Conservation (phyloP, 2,888 invertebrate species). For the Trissolcus japonicus region DNA sequence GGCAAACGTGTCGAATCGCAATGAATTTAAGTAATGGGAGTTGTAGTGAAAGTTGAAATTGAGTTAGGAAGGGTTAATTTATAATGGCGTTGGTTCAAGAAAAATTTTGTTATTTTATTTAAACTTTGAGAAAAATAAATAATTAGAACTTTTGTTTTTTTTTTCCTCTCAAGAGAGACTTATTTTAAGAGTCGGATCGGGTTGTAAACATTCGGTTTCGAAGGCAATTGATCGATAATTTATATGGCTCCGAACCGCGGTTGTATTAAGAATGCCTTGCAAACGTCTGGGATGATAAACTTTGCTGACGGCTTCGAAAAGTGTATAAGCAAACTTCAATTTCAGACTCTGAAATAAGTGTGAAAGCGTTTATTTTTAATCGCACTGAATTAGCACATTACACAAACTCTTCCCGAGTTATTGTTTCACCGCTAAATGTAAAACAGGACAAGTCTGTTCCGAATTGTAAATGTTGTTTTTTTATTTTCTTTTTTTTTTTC, state of each 20-base stretch:
- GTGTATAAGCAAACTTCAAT: conserved; percentile 34
- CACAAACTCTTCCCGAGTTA: conserved; percentile 20
- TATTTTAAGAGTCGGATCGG: no score
- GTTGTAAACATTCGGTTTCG: no score
- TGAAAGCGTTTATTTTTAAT: conserved; percentile 39
- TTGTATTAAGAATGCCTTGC: conserved; percentile 1
- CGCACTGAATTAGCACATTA: conserved; percentile 21
- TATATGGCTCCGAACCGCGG: not conserved
- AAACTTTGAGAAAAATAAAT: no score
- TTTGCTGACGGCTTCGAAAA: conserved; percentile 2
- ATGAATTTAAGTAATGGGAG: no score
- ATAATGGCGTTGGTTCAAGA: no score
- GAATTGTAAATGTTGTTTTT: not conserved
- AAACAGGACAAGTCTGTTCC: not conserved
- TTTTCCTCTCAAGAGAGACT: no score
- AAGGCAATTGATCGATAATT: no score
- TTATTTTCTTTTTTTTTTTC: no score
- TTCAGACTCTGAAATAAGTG: conserved; percentile 31
- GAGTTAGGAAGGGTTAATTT: no score
- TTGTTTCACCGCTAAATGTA: conserved; percentile 20
- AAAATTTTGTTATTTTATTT: no score
- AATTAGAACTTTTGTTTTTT: no score
- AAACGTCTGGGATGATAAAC: not conserved
- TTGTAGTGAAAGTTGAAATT: no score
- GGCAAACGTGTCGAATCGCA: conserved; percentile 5